Conservation (phyloP, 1,140 invertebrate species). For the Polyergus mexicanus region DNA sequence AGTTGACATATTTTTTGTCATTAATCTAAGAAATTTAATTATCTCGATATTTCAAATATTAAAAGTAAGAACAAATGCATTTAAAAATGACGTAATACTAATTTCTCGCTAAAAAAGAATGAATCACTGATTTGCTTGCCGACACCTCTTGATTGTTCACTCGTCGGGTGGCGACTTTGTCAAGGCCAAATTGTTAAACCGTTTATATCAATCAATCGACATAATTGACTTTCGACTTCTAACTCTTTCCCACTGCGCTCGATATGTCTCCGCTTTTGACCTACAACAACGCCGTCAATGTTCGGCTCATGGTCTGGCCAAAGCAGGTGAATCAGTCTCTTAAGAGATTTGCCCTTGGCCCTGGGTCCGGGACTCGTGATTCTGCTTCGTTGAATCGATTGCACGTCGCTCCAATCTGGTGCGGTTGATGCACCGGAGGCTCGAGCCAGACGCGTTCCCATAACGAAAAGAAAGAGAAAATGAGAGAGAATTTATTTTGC, state of each 20-base stretch:
- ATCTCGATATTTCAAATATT: background rate
- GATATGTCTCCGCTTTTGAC: conserved; percentile 59
- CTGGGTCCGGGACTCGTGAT: conserved; percentile 73
- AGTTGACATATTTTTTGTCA: background rate
- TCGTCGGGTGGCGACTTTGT: conserved; percentile 20
- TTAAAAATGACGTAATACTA: background rate
- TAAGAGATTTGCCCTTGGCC: conserved; percentile 83
- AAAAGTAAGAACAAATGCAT: background rate
- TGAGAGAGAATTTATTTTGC: background rate
- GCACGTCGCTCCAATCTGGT: conserved; percentile 80
- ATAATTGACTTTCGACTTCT: conserved; percentile 70
- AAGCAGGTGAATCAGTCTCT: conserved; percentile 80
- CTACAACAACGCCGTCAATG: conserved; percentile 59
- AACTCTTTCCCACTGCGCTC: conserved; percentile 66
- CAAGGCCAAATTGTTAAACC: conserved; percentile 70
- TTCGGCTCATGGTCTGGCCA: conserved; percentile 56
- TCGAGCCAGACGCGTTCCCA: conserved; percentile 61
- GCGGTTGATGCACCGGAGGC: conserved; percentile 63
- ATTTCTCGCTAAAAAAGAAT: background rate
- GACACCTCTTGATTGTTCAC: conserved; percentile 21
- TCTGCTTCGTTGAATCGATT: conserved; percentile 82
- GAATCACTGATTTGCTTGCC: background rate
- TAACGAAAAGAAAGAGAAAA: conserved; percentile 20
- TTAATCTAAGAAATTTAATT: conserved; percentile 35
- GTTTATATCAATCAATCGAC: conserved; percentile 74